Evolutionary conservation across 2,113 vertebrate species (phyloP).

Genomic region (Toxostoma redivivum): DNA sequence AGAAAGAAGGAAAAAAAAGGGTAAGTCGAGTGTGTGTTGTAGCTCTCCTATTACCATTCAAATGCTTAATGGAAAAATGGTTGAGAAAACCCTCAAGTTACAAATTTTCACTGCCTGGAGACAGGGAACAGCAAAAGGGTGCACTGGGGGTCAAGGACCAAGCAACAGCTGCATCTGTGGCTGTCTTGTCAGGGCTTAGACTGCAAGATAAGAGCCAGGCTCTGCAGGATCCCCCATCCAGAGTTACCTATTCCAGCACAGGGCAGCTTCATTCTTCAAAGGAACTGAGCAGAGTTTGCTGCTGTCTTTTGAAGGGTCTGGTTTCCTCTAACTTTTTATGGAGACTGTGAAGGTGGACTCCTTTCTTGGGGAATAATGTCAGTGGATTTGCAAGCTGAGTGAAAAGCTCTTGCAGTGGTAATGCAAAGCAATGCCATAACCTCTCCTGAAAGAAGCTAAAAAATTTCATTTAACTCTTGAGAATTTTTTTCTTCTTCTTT

Average conservation of each 20-base stretch:
- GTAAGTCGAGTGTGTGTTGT: not conserved
- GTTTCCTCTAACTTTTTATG: not conserved
- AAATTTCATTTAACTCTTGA: not conserved
- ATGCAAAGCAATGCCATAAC: not conserved
- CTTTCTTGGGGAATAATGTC: not conserved
- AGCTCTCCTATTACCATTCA: not conserved
- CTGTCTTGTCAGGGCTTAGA: not conserved
- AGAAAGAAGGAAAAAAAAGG: not conserved
- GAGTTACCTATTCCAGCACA: not conserved
- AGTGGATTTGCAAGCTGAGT: not conserved
- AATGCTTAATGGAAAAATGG: not conserved
- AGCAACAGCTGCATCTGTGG: not conserved
- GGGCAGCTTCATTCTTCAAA: not conserved
- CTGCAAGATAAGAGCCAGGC: not conserved
- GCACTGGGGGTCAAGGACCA: accelerated
- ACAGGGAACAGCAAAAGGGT: not conserved
- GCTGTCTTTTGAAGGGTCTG: not conserved
- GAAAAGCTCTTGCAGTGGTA: not conserved
- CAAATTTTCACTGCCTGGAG: not conserved
- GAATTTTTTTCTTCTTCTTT: not conserved
- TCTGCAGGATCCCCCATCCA: accelerated
- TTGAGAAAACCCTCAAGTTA: not conserved
- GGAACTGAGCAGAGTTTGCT: not conserved
- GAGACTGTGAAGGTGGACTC: not conserved
- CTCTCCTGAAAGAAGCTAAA: not conserved